A percentile compares a stretch with the other conserved stretches of the same genome.
Conservation (phyloP, 2,888 invertebrate genomes). For the Polia nebulosa region DNA sequence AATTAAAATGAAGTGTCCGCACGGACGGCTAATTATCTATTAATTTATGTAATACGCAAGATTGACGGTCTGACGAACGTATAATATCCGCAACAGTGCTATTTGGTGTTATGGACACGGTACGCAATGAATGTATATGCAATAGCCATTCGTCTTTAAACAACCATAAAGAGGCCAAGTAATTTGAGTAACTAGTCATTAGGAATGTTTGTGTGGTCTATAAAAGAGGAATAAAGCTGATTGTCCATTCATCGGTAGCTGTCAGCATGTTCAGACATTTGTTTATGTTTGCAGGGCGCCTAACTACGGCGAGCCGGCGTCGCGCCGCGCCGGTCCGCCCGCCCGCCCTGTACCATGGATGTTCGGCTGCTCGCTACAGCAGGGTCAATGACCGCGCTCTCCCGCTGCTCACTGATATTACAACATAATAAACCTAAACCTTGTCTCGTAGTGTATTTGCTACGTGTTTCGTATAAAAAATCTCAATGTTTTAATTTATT, state of each 20-base stretch:
- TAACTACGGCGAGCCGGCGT: conserved; percentile 65
- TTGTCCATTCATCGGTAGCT: conserved; percentile 69
- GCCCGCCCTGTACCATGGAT: conserved; percentile 74
- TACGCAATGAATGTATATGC: conserved; percentile 18
- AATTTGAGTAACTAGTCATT: conserved; percentile 35
- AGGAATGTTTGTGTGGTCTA: conserved; percentile 29
- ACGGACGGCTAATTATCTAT: conserved; percentile 52
- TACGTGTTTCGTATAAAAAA: conserved; percentile 49
- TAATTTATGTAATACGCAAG: conserved; percentile 58
- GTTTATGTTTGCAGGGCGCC: conserved; percentile 81
- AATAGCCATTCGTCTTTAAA: conserved; percentile 30
- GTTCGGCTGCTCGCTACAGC: conserved; percentile 68
- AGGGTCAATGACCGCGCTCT: conserved; percentile 80
- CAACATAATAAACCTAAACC: conserved; percentile 71
- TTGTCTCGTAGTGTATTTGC: conserved; percentile 55
- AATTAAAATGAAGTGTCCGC: conserved; percentile 59
- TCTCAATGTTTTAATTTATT: conserved; percentile 17
- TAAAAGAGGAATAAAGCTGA: conserved; percentile 57
- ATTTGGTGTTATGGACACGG: conserved; percentile 39
- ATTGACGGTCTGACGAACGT: conserved; percentile 40
- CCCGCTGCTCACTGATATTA: conserved; percentile 72
- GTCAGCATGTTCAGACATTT: conserved; percentile 77
- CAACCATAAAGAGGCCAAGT: conserved; percentile 33
- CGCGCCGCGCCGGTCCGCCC: conserved; percentile 60
- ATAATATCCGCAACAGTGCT: conserved; percentile 45